Base-by-base conservation (phyloP, 2,888 invertebrate species). In the Pyrochroa serraticornis region DNA sequence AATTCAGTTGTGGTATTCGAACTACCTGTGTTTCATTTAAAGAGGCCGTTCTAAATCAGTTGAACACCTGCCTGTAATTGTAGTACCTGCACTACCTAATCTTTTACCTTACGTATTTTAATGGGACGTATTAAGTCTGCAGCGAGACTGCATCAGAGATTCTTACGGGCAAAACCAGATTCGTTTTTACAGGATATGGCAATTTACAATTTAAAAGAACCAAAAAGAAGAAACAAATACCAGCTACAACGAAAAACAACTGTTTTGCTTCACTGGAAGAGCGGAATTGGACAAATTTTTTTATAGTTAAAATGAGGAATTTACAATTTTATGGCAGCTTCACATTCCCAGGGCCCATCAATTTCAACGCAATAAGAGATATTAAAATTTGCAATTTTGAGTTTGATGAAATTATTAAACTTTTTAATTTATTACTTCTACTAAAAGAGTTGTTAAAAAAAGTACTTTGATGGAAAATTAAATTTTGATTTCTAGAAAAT, bases 21-120 rank as follows among this genome's bases (percentile, higher is more conserved):
- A 54, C 59, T 55, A 58, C 55, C 60, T 60, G 60, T 60, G 50
- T 59, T 54, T 59, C 54, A 59, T 59, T 59, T 46, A 59, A 53
- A 59, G 50, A 59, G 56, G 58, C 53, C 58, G 47, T 52, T 58
- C 54, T 58, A 58, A 51, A 60, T 56, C 60, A 56, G 44, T 36
- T 56, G 56, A 55, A 60, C 60, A 60, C 60, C 60, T 60, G 60
- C 60, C 60, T 54, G 60, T 60, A 60, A 60, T 60, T 60, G 60
- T 59, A 53, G 59, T 60, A 60, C 60, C 55, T 51, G 54, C 55
- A 51, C 58, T 49, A 58, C 55, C 60, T 60, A 60, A 60, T 54
- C 54, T 54, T 58, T 42, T 8, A 41, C 45, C 51, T 56, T 56
- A 59, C 55, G 54, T 60, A 55, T 46, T 56, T 56, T 60, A 60